Evolutionary conservation across 2,797 vertebrate species (phyloP), one percentile per base, ranked within the genome.

Genomic region (Sebastes aleutianus): DNA sequence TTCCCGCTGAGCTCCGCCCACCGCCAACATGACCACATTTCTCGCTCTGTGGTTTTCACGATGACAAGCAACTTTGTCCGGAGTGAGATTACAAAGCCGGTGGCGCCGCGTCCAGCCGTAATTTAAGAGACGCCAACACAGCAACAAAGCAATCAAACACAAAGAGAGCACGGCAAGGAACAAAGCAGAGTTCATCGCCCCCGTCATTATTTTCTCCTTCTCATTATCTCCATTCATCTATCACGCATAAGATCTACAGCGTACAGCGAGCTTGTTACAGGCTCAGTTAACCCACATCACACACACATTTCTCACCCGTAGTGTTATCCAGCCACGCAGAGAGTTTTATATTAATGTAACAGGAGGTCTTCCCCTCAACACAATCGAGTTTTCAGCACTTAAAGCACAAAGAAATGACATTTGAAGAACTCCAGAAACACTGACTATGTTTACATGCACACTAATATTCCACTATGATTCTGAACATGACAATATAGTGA

Each of bases 51-150:
- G 18, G 57, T 76, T 67, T 81, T 11, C n/a, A 73, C 29, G 63
- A 86, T 59, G 54, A 83, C 20, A 10, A 43, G 29, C 18, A 2
- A 2, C 31, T 62, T 58, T 63, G 75, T 78, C 62, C 36, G 0
- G 20, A 13, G n/a, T 29, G 77, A 76, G 80, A 88, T 84, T 62
- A 82, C 79, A 80, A 71, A 76, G 79, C 61, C 9, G n/a, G 36
- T 16, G 34, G 2, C 62, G 54, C 34, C 3, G 3, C 2, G 29
- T 50, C 75, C 50, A 59, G 63, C 9, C 2, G 8, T 72, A 67
- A 83, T 72, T 76, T 64, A 18, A 66, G 58, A 79, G 58, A 67
- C 10, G 34, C 36, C 58, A 26, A 67, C 59, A 9, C 36, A 1
- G 57, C 32, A 26, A 58, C 27, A 63, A 79, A 63, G 39, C 10